phyloP scores from a whole-genome alignment of 1,140 invertebrate genomes.

The Brachionus rotundiformis region DNA sequence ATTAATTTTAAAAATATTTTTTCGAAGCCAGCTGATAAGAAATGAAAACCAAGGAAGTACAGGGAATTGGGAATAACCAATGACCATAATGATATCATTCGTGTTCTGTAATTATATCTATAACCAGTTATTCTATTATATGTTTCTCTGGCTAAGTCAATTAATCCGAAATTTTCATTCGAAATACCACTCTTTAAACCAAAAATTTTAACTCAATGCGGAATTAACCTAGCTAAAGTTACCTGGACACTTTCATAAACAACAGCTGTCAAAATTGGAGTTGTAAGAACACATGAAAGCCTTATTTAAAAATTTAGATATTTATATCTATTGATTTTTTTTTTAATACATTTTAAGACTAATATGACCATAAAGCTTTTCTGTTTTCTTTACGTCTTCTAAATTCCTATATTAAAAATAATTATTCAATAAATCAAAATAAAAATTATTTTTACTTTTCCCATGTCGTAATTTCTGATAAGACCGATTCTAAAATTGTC shows the following conservation, averaged over 20 bases:
- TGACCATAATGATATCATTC: conserved; percentile 44
- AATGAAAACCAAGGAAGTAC: conserved; percentile 42
- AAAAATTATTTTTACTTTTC: conserved; percentile 32
- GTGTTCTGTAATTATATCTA: conserved; percentile 44
- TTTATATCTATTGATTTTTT: too few relatives aligned
- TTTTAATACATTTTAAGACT: conserved; percentile 37
- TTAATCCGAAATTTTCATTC: conserved; percentile 28
- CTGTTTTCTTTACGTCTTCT: conserved; percentile 38
- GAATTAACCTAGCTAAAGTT: not conserved
- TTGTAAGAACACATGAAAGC: conserved; percentile 23
- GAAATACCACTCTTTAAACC: conserved; percentile 39
- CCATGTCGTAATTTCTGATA: conserved; percentile 30
- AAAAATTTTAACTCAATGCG: too few relatives aligned
- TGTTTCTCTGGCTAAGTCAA: conserved; percentile 22
- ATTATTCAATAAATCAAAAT: not conserved
- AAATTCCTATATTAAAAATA: conserved; percentile 1
- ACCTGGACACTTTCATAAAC: conserved; percentile 47
- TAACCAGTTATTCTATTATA: conserved; percentile 46
- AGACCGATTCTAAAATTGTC: conserved; percentile 30
- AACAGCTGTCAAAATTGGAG: conserved; percentile 38
- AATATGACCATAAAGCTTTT: conserved; percentile 45
- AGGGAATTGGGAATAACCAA: conserved; percentile 29
- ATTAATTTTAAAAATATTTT: not conserved
- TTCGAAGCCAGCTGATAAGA: conserved; percentile 35
- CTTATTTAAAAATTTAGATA: not conserved